Percentiles rank a stretch among this genome's conserved stretches.
phyloP scores from a whole-genome alignment of 2,113 vertebrate species.

The Amia ocellicauda region DNA sequence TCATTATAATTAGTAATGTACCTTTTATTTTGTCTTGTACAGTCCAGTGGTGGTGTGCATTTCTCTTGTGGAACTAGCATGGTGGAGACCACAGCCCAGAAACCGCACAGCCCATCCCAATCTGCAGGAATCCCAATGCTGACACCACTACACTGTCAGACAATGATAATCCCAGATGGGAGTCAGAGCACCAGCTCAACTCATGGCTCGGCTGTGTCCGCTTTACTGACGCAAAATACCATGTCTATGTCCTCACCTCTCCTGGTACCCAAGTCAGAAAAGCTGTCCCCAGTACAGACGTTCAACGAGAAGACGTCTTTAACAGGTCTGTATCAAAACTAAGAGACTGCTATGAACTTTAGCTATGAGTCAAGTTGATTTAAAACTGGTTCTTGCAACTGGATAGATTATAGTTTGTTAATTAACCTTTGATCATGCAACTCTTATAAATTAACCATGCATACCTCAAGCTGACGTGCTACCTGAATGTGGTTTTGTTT shows the following conservation, averaged over 20 bases:
- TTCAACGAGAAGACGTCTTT: slow-evolving; percentile 58
- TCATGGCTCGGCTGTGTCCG: slow-evolving; percentile 37
- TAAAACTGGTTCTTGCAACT: too few species aligned
- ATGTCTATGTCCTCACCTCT: slow-evolving; percentile 38
- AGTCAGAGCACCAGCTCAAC: slow-evolving; percentile 30
- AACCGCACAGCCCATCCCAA: slow-evolving; percentile 34
- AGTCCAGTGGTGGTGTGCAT: slow-evolving; percentile 33
- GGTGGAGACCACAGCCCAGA: slow-evolving; percentile 27
- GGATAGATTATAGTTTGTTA: too few species aligned
- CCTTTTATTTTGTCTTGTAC: slow-evolving; percentile 31
- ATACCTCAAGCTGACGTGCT: too few species aligned
- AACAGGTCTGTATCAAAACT: slow-evolving; percentile 40
- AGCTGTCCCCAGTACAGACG: slow-evolving; percentile 73
- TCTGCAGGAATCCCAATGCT: slow-evolving; percentile 29
- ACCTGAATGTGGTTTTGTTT: too few species aligned
- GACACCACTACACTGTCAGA: slow-evolving; percentile 34
- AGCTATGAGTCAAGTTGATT: too few species aligned
- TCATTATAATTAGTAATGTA: too few species aligned
- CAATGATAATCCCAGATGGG: slow-evolving; percentile 23
- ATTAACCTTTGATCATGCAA: too few species aligned
- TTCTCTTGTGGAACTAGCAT: background rate
- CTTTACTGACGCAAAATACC: slow-evolving; percentile 45
- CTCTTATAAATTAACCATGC: too few species aligned
- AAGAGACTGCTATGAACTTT: too few species aligned
- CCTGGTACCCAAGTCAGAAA: slow-evolving; percentile 80